Evolutionary conservation across 1,140 invertebrate species (phyloP), one percentile per base, ranked within the genome.

Genomic region (Catajapyx aquilonaris): DNA sequence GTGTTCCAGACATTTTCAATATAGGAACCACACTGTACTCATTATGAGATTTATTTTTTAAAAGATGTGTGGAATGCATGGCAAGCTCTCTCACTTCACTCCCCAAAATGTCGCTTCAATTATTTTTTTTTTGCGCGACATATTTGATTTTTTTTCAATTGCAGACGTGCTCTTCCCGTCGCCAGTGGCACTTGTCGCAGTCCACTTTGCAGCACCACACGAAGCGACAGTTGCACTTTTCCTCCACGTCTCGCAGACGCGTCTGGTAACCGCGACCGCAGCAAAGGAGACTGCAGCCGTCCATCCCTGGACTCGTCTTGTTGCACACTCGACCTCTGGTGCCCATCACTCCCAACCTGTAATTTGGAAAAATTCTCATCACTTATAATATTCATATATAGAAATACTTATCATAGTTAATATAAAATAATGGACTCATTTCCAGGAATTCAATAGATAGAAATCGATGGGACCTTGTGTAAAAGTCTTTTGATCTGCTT

Each of bases 231-330:
- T 81, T 74, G 62, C 87, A 94, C 56, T 90, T 85, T 54, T 91
- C 81, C 41, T 76, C 72, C 37, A 85, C 75, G 44, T 87, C 76
- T 34, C 75, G 65, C 0, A 88, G 70, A 32, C 77, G 63, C 2
- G 85, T 90, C 55, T 88, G 79, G 57, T 88, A 91, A 9, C 88
- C 88, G 35, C 86, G 67, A 5, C 87, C 87, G 53, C 85, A 91
- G 57, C 84, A 90, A 5, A 90, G 62, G n/a, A 81, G 59, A 18
- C 71, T 66, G 53, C 84, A 88, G 16, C 80, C 79, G 46, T 86
- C 80, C 19, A 80, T 64, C 1, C 78, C 80, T 4, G 68, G 65
- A 30, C 77, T 80, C 17, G 79, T 79, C 21, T 74, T 66, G 52
- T 85, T 86, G 60, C 86, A 91, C 4, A 74, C 56, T 16, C 87